phyloP scores from a whole-genome alignment of 2,113 vertebrate species.

The Zosterops japonicus region DNA sequence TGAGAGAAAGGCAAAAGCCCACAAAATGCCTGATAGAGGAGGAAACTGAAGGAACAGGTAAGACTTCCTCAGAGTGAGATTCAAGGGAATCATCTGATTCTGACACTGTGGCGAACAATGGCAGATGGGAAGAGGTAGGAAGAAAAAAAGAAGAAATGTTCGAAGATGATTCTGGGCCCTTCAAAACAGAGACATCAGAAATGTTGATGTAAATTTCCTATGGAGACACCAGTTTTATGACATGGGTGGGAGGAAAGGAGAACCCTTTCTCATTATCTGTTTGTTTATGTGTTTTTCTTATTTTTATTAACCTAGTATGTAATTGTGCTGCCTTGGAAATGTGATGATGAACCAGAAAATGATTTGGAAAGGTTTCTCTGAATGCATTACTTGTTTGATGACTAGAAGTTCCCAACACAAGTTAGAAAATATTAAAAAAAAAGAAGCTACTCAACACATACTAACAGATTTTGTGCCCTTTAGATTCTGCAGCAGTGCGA shows the following conservation, averaged over 20 bases:
- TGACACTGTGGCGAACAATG: background rate
- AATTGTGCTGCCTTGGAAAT: background rate
- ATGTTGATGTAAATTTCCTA: background rate
- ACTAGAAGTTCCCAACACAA: background rate
- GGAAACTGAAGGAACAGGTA: background rate
- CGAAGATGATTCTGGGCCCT: background rate
- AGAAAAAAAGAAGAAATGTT: background rate
- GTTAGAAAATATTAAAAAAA: background rate
- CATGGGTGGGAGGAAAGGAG: background rate
- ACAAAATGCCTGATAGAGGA: background rate
- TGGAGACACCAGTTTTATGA: background rate
- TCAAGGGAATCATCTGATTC: accelerated
- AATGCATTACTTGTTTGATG: background rate
- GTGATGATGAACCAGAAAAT: background rate
- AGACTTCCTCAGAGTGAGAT: background rate
- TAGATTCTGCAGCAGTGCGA: background rate
- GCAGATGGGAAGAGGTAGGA: background rate
- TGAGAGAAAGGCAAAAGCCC: background rate
- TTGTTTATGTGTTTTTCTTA: background rate
- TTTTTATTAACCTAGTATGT: background rate
- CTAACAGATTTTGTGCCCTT: background rate
- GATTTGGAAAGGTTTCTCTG: background rate
- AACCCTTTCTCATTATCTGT: background rate
- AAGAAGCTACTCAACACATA: background rate
- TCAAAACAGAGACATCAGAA: background rate